Percentiles rank a stretch among this genome's conserved stretches.
phyloP scores from a whole-genome alignment of 2,113 vertebrate genomes.

The Oryzias melastigma region DNA sequence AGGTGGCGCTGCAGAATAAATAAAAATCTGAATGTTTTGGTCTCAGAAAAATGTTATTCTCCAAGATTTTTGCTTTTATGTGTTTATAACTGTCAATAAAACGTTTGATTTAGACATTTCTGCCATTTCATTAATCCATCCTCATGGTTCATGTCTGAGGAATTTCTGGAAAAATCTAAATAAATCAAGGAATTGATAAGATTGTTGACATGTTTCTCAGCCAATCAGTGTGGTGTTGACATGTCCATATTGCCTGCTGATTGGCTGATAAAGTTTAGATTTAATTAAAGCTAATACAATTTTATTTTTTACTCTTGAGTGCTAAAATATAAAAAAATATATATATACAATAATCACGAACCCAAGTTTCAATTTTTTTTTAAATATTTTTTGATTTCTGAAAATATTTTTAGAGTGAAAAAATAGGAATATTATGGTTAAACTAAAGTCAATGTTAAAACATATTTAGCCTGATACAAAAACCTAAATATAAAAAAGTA shows the following conservation, averaged over 20 bases:
- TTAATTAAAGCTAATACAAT: slow-evolving; percentile 11
- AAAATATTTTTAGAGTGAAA: no score
- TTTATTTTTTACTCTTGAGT: no score
- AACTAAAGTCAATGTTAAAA: no score
- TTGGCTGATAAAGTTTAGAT: slow-evolving; percentile 65
- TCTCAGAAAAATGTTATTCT: background rate
- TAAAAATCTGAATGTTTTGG: background rate
- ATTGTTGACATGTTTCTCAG: slow-evolving; percentile 34
- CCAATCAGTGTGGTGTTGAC: slow-evolving; percentile 75
- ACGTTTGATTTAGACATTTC: fast-evolving
- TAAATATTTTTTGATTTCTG: no score
- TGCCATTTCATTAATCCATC: no score
- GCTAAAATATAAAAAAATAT: no score
- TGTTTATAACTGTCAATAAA: background rate
- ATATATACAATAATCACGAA: no score
- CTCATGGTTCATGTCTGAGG: no score
- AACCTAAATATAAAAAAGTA: no score
- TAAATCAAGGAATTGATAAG: background rate
- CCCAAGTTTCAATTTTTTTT: no score
- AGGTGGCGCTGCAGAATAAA: slow-evolving; percentile 36
- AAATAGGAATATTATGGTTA: no score
- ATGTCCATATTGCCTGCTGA: slow-evolving; percentile 52
- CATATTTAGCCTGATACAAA: no score
- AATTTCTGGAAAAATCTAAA: slow-evolving; percentile 5
- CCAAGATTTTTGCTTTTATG: background rate